phyloP scores from a whole-genome alignment of 2,113 vertebrate genomes.

The Engraulis encrasicolus region DNA sequence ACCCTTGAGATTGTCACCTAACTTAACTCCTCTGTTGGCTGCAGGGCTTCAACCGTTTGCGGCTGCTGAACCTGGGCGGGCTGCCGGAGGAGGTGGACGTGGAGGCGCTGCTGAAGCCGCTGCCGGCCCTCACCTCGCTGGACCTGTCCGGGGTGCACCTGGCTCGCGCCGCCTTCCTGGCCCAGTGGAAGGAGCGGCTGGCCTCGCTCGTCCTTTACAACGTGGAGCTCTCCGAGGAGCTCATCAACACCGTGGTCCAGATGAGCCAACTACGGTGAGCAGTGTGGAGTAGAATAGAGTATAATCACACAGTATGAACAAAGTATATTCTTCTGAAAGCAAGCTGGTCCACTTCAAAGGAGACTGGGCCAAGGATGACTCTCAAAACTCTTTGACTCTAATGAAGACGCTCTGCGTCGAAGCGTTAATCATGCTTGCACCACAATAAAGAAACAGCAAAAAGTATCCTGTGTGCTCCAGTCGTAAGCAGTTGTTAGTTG shows the following conservation, averaged over 20 bases:
- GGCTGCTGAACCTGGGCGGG: conserved; percentile 90
- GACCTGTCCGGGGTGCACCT: conserved; percentile 90
- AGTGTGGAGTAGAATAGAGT: too few species aligned
- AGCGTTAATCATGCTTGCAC: too few species aligned
- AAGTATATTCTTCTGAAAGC: too few species aligned
- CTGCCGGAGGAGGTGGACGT: conserved; percentile 85
- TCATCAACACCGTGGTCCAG: conserved; percentile 85
- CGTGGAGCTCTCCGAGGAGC: conserved; percentile 92
- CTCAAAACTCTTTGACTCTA: too few species aligned
- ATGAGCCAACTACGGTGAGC: conserved; percentile 87
- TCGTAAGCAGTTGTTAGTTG: too few species aligned
- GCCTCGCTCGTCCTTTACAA: conserved; percentile 95
- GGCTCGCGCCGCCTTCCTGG: conserved; percentile 84
- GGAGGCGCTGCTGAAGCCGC: conserved; percentile 84
- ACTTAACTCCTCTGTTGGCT: not conserved
- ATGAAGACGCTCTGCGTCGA: too few species aligned
- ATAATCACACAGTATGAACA: too few species aligned
- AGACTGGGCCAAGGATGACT: too few species aligned
- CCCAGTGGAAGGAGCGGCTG: conserved; percentile 92
- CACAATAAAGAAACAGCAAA: too few species aligned
- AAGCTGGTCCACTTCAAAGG: too few species aligned
- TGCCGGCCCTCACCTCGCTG: conserved; percentile 83
- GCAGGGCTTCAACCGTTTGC: conserved; percentile 88
- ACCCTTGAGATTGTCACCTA: too few species aligned
- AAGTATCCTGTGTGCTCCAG: too few species aligned